These are phyloP conservation scores for Megaceryle torquata DNA, from an alignment of 2,113 vertebrate genomes.

Conservation along the genomic window DNA sequence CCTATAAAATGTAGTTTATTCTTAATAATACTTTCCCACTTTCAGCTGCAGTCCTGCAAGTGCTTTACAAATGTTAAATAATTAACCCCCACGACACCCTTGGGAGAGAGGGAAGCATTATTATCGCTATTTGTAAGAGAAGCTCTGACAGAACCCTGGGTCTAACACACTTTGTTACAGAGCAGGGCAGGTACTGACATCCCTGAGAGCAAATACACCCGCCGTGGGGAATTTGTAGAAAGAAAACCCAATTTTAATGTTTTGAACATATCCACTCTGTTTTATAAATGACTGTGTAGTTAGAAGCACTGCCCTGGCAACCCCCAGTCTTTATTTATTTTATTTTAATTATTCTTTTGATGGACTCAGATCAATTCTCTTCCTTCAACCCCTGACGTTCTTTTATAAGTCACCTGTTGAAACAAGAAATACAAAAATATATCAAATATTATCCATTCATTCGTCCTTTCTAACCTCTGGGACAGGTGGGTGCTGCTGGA, in stretches of 20 bases:
- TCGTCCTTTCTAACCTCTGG: background rate
- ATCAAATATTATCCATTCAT: background rate
- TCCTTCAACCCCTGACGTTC: background rate
- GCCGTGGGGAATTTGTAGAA: background rate
- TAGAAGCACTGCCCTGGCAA: background rate
- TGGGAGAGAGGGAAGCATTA: background rate
- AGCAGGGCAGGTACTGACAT: background rate
- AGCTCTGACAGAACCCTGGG: background rate
- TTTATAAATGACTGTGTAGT: background rate
- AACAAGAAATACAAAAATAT: background rate
- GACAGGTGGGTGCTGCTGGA: background rate
- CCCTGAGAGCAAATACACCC: background rate
- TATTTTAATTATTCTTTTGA: background rate
- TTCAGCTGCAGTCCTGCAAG: conserved; percentile 5
- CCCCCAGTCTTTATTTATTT: background rate
- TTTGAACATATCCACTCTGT: background rate
- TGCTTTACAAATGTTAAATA: conserved; percentile 49
- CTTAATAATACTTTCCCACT: conserved; percentile 8
- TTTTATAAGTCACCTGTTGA: background rate
- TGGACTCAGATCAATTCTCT: background rate
- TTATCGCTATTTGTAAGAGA: conserved; percentile 2
- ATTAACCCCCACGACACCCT: conserved; percentile 26
- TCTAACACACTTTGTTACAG: background rate
- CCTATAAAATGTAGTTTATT: background rate
- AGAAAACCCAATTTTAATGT: background rate